phyloP scores from a whole-genome alignment of 2,888 invertebrate genomes.

The Pseudococcus viburni region DNA sequence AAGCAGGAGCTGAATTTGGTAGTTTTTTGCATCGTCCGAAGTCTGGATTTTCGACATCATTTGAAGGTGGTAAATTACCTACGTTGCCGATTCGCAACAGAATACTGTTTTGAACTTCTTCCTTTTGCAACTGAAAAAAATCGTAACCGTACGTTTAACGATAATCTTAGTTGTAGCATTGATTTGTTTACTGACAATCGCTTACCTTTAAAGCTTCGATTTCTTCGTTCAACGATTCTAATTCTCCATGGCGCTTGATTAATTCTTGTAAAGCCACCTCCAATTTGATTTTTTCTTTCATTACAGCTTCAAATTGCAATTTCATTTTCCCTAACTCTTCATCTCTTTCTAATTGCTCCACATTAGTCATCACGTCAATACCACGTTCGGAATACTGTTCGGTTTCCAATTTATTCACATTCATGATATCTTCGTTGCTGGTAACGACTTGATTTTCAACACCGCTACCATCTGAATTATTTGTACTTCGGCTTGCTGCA shows the following conservation, averaged over 20 bases:
- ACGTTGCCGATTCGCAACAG: slow-evolving; percentile 73
- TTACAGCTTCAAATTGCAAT: slow-evolving; percentile 77
- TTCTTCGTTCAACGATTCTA: slow-evolving; percentile 79
- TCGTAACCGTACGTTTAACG: background rate
- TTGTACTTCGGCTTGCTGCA: slow-evolving; percentile 67
- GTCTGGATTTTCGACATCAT: slow-evolving; percentile 61
- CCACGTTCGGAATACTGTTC: slow-evolving; percentile 9
- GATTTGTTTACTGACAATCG: slow-evolving; percentile 32
- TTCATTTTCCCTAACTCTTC: slow-evolving; percentile 78
- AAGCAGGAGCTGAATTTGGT: slow-evolving; percentile 84
- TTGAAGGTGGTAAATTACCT: slow-evolving; percentile 59
- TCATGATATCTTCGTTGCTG: background rate
- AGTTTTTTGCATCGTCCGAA: slow-evolving; percentile 71
- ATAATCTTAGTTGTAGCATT: background rate
- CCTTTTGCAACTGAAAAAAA: slow-evolving; percentile 75
- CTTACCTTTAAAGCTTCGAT: slow-evolving; percentile 80
- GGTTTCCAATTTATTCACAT: slow-evolving; percentile 26
- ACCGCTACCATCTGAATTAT: slow-evolving; percentile 53
- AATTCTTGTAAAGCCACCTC: slow-evolving; percentile 77
- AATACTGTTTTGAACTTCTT: slow-evolving; percentile 78
- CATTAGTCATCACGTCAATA: background rate
- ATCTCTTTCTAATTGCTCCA: slow-evolving; percentile 39
- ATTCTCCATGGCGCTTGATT: slow-evolving; percentile 78
- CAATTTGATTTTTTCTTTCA: slow-evolving; percentile 78
- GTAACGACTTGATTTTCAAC: slow-evolving; percentile 47